These are phyloP conservation scores for Drosophila melanosoma DNA, from an alignment of 2,888 invertebrate genomes.

Conservation along the genomic window DNA sequence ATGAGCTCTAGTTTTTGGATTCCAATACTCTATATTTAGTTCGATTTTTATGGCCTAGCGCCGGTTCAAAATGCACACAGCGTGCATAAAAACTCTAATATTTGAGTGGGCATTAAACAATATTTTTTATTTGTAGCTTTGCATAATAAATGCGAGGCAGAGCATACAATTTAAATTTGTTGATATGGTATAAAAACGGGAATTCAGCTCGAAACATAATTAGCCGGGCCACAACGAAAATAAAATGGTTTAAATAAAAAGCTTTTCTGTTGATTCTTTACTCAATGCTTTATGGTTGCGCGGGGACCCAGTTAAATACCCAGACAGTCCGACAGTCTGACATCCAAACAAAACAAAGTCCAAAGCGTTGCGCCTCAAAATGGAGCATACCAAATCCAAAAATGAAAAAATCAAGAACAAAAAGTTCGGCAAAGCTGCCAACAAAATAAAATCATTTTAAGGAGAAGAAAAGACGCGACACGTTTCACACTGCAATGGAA, in stretches of 20 bases:
- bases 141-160: slow-evolving; percentile 55
- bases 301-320: slow-evolving; percentile 40
- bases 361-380: slow-evolving; percentile 32
- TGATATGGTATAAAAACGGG: slow-evolving; percentile 39
- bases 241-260: slow-evolving; percentile 16
- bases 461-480: slow-evolving; percentile 30
- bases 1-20: slow-evolving; percentile 46
- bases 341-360: slow-evolving; percentile 43
- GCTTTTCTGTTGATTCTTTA: slow-evolving; percentile 21
- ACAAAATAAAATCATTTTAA: slow-evolving; percentile 37
- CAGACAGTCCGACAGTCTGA: slow-evolving; percentile 15
- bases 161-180: slow-evolving; percentile 72
- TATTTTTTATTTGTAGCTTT: slow-evolving; percentile 56
- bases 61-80: slow-evolving; percentile 59
- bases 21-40: slow-evolving; percentile 11
- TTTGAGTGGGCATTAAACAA: slow-evolving; percentile 17
- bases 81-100: slow-evolving; percentile 39
- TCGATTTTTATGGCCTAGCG: slow-evolving; percentile 41
- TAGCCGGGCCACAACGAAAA: slow-evolving; percentile 25
- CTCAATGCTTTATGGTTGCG: slow-evolving; percentile 22
- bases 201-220: slow-evolving; percentile 40
- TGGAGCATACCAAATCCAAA: slow-evolving; percentile 31
- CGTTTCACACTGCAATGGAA: slow-evolving; percentile 56
- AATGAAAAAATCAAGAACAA: slow-evolving; percentile 27
- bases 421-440: slow-evolving; percentile 27